Evolutionary conservation across 2,888 invertebrate genomes (phyloP), one percentile per base, ranked within the genome.

Genomic region (Rhynchonema sp.): DNA sequence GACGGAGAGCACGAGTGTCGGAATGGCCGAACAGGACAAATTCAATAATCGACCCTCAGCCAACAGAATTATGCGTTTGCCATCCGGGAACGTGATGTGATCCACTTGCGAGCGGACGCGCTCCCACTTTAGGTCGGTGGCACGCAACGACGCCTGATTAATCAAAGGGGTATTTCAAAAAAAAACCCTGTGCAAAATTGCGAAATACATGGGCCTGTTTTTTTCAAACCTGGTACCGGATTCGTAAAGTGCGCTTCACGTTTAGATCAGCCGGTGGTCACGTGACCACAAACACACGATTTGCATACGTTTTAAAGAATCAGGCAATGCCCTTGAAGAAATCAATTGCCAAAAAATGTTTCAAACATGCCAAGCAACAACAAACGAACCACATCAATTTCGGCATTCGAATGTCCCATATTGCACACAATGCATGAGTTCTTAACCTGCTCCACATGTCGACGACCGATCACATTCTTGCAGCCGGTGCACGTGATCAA

Each of bases 1-100:
- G 68, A 96, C 91, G 30, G 94, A 94, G 59, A 94, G 92, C 65
- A 94, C 92, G 78, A 94, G 92, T 28, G 92, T 94, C 9, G 94
- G 92, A 72, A 96, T 82, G 74, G 90, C 91, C 28, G 92, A 94
- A 74, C 94, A 96, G 70, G 91, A 91, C 65, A 79, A 79, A 79
- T 96, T 96, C 58, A 94, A 91, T 58, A 96, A 80, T 2, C 94
- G 82, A 46, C 96, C 96, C 78, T 92, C 92, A 1, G 92, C 92
- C 62, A 92, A 78, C 25, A 92, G 78, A 59, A 92, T 86, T 66
- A 94, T 88, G 62, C 91, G 82, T 76, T 92, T 94, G 63, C 91
- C 89, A 76, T 88, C 90, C 17, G 92, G 91, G 92, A 92, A 96
- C 68, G 94, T 89, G 66, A 96, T 88, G 77, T 96, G 94, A 78